A percentile compares a stretch with the other conserved stretches of the same genome.
These are phyloP conservation scores for Garra rufa DNA, from an alignment of 2,113 vertebrate species.

Conservation along the genomic window DNA sequence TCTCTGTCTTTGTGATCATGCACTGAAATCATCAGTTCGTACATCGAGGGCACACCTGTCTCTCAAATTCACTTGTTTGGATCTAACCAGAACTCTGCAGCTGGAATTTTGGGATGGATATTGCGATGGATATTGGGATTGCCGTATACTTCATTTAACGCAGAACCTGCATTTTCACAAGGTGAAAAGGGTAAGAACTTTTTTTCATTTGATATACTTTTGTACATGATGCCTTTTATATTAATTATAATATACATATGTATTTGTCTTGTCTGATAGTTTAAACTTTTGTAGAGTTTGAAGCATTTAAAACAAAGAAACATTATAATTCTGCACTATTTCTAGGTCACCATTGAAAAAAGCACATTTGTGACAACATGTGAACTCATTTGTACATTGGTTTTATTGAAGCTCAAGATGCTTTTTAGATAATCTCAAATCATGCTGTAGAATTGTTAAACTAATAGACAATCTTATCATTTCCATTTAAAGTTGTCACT, in stretches of 20 bases:
- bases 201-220: background rate
- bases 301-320: background rate
- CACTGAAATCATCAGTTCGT: constrained; percentile 5
- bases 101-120: constrained; percentile 21
- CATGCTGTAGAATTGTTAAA: background rate
- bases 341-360: background rate
- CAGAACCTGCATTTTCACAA: constrained; percentile 27
- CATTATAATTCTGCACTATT: background rate
- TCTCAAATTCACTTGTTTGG: constrained; percentile 29
- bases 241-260: no score
- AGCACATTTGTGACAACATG: background rate
- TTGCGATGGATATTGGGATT: constrained; percentile 17
- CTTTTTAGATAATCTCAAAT: background rate
- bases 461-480: background rate
- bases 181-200: constrained; percentile 38
- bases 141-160: background rate
- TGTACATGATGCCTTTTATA: no score
- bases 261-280: no score
- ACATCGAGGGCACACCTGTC: constrained; percentile 46
- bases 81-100: constrained; percentile 27
- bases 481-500: background rate
- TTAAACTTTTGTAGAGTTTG: no score
- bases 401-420: background rate
- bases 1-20: background rate
- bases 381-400: background rate